Evolutionary conservation across 2,888 invertebrate species (phyloP).

Genomic region (Cremastinae sp.): DNA sequence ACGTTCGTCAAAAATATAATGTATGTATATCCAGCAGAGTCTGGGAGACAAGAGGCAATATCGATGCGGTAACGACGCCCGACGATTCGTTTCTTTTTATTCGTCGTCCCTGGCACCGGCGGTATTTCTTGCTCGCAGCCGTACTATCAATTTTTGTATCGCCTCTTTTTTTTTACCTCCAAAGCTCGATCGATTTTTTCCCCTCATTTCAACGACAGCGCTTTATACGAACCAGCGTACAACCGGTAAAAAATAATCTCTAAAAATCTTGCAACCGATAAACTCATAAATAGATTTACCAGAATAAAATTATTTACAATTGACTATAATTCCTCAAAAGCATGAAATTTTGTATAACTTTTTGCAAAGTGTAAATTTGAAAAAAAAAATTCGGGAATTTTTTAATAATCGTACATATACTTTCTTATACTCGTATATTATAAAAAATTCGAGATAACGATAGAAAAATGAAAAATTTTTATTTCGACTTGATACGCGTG

Average conservation of each 20-base stretch:
- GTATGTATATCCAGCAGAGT: background rate
- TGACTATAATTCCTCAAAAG: too few relatives aligned
- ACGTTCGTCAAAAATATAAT: constrained; percentile 1
- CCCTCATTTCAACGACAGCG: constrained; percentile 5
- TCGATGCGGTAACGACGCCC: constrained; percentile 19
- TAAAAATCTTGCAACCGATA: too few relatives aligned
- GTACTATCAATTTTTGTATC: constrained; percentile 3
- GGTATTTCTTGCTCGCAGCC: background rate
- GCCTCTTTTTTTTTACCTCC: constrained; percentile 2
- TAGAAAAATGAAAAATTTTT: constrained; percentile 7
- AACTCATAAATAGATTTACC: too few relatives aligned
- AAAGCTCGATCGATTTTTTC: constrained; percentile 29
- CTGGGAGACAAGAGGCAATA: constrained; percentile 4
- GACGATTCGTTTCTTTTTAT: constrained; percentile 27
- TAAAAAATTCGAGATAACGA: too few relatives aligned
- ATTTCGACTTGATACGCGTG: background rate
- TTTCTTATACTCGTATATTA: too few relatives aligned
- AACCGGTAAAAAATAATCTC: background rate
- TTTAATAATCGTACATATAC: too few relatives aligned
- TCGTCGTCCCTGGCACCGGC: constrained; percentile 32
- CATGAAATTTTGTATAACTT: too few relatives aligned
- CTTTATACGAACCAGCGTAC: background rate
- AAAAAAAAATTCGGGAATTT: too few relatives aligned
- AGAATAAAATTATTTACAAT: too few relatives aligned
- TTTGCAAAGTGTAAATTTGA: too few relatives aligned